Evolutionary conservation across 2,113 vertebrate species (phyloP), one percentile per base, ranked within the genome.

Genomic region (Scomber colias): DNA sequence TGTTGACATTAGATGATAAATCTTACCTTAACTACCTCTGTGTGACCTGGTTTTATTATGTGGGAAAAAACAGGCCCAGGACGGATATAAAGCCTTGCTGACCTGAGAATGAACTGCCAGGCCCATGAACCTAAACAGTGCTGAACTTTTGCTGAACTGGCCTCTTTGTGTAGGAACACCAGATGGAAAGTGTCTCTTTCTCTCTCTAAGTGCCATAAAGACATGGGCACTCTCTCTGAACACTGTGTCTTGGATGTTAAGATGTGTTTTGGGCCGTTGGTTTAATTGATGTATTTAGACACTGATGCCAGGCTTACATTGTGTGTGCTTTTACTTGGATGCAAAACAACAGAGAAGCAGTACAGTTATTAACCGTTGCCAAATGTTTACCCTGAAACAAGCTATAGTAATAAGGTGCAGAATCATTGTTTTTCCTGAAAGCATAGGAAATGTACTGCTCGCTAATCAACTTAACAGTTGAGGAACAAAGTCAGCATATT

Each of bases 71-170:
- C 45, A 65, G 59, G 51, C 77, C 71, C 78, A 60, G 60, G 70
- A 79, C 35, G 79, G 80, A 87, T 82, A 87, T 83, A 82, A 82
- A 86, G 66, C 74, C 61, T 72, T 0, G 11, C 79, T 94, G 93
- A 94, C 92, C 93, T 85, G 68, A 76, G 87, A 71, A 57, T 94
- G 91, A 95, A 92, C 93, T 80, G 63, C 63, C 77, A 49, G 70
- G 83, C 59, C 75, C 85, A n/a, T 80, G 85, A 92, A 91, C 91
- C 83, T 89, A 89, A 94, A 91, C 90, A 90, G 60, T 1, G 65
- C 31, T 94, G 92, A 92, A 92, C 92, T 89, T 83, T 73, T 19
- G 35, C 71, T 92, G 92, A 94, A 94, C 92, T 75, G 71, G 67
- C 31, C 61, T 84, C 54, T 81, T 80, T 84, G 75, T 82, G 75